A percentile compares a stretch with the other conserved stretches of the same genome.
Evolutionary conservation across 2,888 invertebrate genomes (phyloP).

Genomic region (Megastigmus dorsalis): DNA sequence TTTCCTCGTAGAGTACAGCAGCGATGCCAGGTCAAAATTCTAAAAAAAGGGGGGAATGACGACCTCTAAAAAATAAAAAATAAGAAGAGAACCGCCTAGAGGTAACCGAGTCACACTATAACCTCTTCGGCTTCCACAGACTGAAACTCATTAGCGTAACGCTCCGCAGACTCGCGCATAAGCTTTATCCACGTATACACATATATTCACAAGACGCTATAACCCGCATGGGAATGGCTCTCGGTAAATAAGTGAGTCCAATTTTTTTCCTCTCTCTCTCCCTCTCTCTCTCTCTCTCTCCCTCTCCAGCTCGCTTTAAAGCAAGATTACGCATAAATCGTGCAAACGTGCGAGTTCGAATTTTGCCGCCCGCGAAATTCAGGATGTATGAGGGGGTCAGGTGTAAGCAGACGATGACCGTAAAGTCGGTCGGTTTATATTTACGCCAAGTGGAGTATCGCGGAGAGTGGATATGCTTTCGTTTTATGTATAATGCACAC

Average conservation of each 20-base stretch:
- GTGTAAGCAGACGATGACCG: background rate
- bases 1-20: no score
- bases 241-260: background rate
- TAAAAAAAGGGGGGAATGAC: no score
- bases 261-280: background rate
- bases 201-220: no score
- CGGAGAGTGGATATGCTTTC: background rate
- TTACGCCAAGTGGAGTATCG: background rate
- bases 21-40: no score
- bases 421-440: slow-evolving; percentile 21
- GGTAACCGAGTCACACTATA: background rate
- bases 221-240: slow-evolving; percentile 29
- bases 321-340: slow-evolving; percentile 24
- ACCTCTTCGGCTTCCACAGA: no score
- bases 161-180: background rate
- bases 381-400: slow-evolving; percentile 1
- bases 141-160: background rate
- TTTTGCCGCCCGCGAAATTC: slow-evolving; percentile 35
- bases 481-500: background rate
- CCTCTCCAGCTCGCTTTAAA: no score
- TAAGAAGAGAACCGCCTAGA: no score
- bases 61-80: no score
- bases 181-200: no score
- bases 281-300: background rate
- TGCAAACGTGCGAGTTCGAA: background rate